Conservation (phyloP, 2,888 invertebrate species). For the Anthrax anthrax region DNA sequence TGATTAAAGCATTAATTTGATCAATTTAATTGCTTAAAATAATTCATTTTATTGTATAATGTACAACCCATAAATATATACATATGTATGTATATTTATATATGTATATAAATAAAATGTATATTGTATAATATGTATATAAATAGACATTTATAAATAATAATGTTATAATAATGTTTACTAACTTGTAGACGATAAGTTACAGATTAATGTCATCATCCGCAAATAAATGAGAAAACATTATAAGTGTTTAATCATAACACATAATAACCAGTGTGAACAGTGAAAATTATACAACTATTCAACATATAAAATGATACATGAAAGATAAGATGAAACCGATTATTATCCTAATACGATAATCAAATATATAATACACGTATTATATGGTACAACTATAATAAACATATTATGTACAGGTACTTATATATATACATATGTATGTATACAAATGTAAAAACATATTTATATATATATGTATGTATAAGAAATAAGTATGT, state of each 20-base stretch:
- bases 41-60: neutral
- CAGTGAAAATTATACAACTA: neutral
- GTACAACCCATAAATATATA: no score
- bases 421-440: neutral
- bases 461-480: neutral
- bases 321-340: neutral
- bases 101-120: no score
- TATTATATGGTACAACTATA: neutral
- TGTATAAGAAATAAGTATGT: neutral
- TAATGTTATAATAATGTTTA: conserved; percentile 1
- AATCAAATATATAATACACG: neutral
- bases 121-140: no score
- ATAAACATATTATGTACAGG: neutral
- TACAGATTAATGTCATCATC: conserved; percentile 3
- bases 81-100: no score
- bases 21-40: neutral
- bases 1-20: neutral
- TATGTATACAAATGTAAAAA: no score
- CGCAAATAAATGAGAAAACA: conserved; percentile 4
- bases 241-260: neutral
- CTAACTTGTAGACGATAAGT: conserved; percentile 5
- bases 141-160: no score
- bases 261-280: neutral
- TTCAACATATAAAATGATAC: neutral
- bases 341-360: neutral